Evolutionary conservation across 1,140 invertebrate species (phyloP), one percentile per base, ranked within the genome.

Genomic region (Yoshiicerus persimilis): DNA sequence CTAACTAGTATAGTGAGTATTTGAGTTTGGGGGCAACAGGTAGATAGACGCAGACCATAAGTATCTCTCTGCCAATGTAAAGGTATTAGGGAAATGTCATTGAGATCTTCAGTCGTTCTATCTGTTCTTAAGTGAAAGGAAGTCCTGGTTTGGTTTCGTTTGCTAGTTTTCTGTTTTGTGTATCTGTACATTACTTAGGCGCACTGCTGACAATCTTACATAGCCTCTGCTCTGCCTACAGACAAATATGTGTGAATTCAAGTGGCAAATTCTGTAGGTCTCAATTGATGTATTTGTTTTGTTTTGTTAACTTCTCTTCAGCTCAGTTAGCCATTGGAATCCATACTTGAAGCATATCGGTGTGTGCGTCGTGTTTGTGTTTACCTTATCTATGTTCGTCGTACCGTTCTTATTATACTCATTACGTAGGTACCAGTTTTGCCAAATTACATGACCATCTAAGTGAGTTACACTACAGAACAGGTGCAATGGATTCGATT

Each of bases 51-150:
- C 39, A 41, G 39, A 41, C 27, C 25, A 75, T 75, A 32, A 38
- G 34, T 38, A 36, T 38, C 75, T 80, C 75, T 80, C 16, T 34
- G 30, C 75, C 39, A 64, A 85, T 47, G 84, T 85, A 85, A 56
- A 84, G 83, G 83, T 62, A 84, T 84, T 87, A 77, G 70, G 86
- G 86, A 87, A 87, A 80, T 87, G 86, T 87, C 86, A 87, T 87
- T 87, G 86, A 87, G 86, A 77, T 87, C 86, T 66, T 87, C 86
- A 87, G 86, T 87, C 86, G 64, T 80, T 25, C 38, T 62, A 56
- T 39, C 41, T 80, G 27, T 77, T 75, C 41, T 38, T 32, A 47
- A 77, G 66, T 75, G 86, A 87, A 80, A 41, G 41, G 86, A 87
- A 70, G 56, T 86, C 83, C 83, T 84, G 38, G 75, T 80, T 80